These are phyloP conservation scores for Rhinolophus ferrumequinum DNA, from an alignment of 2,113 vertebrate species.

Conservation along the genomic window DNA sequence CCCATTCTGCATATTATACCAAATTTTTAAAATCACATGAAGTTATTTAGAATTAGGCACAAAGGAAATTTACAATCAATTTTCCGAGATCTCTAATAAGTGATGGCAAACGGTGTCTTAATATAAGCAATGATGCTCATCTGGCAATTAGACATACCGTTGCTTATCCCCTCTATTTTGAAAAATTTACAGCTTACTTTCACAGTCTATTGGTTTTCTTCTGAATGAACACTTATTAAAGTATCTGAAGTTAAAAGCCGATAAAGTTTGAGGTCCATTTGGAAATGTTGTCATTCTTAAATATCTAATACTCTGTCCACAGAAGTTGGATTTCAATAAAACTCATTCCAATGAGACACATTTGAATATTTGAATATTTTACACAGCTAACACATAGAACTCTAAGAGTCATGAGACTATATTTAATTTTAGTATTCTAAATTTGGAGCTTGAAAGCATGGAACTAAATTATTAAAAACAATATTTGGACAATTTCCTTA, in stretches of 20 bases:
- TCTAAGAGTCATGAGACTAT: not conserved
- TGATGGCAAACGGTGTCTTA: not conserved
- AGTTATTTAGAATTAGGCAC: constrained; percentile 13
- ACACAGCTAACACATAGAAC: not conserved
- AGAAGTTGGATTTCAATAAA: not conserved
- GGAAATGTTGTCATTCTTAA: constrained; percentile 52
- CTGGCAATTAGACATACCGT: constrained; percentile 60
- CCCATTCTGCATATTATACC: not conserved
- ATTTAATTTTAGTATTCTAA: constrained; percentile 15
- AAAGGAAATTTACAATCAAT: not conserved
- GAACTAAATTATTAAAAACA: constrained; percentile 22
- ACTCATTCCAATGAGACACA: not conserved
- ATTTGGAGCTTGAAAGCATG: constrained; percentile 9
- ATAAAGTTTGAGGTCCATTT: constrained; percentile 63
- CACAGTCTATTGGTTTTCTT: constrained; percentile 59
- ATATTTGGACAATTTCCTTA: not conserved
- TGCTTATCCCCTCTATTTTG: constrained; percentile 33
- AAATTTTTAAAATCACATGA: constrained; percentile 18
- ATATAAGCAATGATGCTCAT: constrained; percentile 36
- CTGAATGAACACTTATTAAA: constrained; percentile 70
- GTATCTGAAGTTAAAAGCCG: constrained; percentile 74
- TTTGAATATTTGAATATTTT: not conserved
- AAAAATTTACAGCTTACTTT: constrained; percentile 70
- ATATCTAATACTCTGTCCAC: not conserved
- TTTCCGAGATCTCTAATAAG: constrained; percentile 50